Conservation (phyloP, 92 coral and sea anemone genomes). For the Zoanthus solanderi region DNA sequence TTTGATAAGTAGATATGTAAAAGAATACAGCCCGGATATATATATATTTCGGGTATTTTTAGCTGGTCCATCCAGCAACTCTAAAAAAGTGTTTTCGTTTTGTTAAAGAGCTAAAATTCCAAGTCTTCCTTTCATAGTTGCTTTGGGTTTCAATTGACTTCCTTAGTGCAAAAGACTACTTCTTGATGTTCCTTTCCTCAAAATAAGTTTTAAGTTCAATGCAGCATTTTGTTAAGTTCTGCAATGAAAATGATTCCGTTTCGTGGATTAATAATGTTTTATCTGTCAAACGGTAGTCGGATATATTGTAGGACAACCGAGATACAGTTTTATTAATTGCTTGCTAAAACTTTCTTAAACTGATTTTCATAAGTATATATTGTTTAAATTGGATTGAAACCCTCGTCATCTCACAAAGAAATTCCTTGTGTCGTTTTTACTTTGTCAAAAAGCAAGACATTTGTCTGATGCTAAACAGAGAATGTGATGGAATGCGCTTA, state of each 20-base stretch:
- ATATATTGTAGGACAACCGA: neutral
- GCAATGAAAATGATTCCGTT: neutral
- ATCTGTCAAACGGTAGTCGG: constrained; percentile 35
- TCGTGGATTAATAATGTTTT: neutral
- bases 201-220: neutral
- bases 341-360: neutral
- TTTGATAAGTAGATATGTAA: too few species aligned
- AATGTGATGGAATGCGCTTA: constrained; percentile 21
- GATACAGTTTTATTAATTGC: neutral
- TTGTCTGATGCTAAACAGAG: constrained; percentile 9
- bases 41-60: constrained; percentile 20
- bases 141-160: neutral
- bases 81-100: constrained; percentile 17
- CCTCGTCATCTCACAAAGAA: neutral
- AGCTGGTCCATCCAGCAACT: constrained; percentile 1
- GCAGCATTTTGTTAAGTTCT: constrained; percentile 20
- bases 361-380: neutral
- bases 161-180: neutral
- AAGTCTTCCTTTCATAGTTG: neutral
- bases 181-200: neutral
- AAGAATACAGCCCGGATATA: too few species aligned
- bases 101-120: constrained; percentile 9
- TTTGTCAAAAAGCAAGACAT: constrained; percentile 11
- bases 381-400: neutral
- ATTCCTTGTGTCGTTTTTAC: neutral